Evolutionary conservation across 1,140 invertebrate species (phyloP), one percentile per base, ranked within the genome.

Genomic region (Helicoverpa zea): DNA sequence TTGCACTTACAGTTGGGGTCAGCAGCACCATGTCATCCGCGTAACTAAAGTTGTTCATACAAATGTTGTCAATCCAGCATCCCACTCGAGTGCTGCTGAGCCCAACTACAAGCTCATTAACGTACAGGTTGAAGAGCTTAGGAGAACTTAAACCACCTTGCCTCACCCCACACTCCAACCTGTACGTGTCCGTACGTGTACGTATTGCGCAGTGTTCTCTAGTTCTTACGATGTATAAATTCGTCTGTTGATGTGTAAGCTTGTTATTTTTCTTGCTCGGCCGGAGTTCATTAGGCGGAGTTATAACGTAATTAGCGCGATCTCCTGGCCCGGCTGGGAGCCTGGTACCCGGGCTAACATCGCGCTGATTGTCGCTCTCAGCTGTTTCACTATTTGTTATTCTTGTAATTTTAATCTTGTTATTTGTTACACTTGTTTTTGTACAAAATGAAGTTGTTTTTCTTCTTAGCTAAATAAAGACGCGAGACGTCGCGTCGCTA

Each of bases 191-290:
- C n/a, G n/a, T n/a, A n/a, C n/a, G n/a, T n/a, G n/a, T n/a, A n/a
- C n/a, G n/a, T n/a, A n/a, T 35, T 35, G 35, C 35, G 35, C 35
- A 35, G 35, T 35, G 3, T 35, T 35, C 35, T 3, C 35, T 35
- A 3, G 35, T 35, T 7, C 35, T 35, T 35, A 35, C 35, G n/a
- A 16, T 64, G 35, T 47, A 75, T 49, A 75, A 75, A 49, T 75
- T 59, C 29, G 9, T 11, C 30, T 47, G 35, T 56, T 74, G 23
- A 74, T 16, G 56, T 61, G 52, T 75, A 13, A 30, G 61, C 35
- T 75, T 61, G 72, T 49, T 75, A 75, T 75, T 75, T 75, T 61
- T 75, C n/a, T 75, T 75, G 59, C 29, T 47, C 35, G 51, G 51
- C 30, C 54, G 54, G 30, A 75, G 35, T 75, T 75, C 72, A 49